phyloP scores from a whole-genome alignment of 1,140 invertebrate species.

The Pollicipes pollicipes region DNA sequence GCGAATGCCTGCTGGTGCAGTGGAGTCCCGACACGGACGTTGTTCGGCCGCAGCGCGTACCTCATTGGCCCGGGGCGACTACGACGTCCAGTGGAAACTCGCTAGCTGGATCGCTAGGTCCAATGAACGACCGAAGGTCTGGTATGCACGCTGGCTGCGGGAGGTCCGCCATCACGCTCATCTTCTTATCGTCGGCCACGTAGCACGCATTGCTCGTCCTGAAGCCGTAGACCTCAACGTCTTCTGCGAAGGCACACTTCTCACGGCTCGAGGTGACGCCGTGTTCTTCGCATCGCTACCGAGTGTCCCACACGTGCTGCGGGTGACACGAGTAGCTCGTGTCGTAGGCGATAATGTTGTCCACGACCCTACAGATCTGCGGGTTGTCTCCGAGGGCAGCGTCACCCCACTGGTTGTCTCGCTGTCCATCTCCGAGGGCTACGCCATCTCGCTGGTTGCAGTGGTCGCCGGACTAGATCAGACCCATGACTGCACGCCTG shows the following conservation, averaged over 20 bases:
- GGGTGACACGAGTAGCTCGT: not conserved
- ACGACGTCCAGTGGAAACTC: conserved; percentile 3
- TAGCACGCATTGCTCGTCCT: not conserved
- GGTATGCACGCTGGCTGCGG: conserved; percentile 4
- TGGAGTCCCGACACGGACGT: not conserved
- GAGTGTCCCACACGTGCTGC: not conserved
- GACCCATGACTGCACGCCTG: conserved; percentile 20
- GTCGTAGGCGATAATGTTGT: conserved; percentile 4
- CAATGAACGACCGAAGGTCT: conserved; percentile 7
- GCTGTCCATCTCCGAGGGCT: conserved; percentile 5
- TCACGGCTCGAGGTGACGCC: not conserved
- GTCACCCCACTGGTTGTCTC: conserved; percentile 7
- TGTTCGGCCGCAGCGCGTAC: not conserved
- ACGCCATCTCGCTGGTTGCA: not conserved
- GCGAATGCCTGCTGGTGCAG: not conserved
- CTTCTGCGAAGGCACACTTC: not conserved
- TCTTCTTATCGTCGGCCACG: conserved; percentile 2
- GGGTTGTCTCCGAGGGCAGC: conserved; percentile 4
- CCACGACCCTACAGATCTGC: conserved; percentile 6
- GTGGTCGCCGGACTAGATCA: conserved; percentile 12
- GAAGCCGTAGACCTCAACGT: not conserved
- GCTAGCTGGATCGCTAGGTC: not conserved
- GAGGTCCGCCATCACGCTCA: not conserved
- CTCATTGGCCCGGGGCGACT: not conserved
- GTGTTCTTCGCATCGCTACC: not conserved